Percentiles rank a stretch among this genome's conserved stretches.
phyloP scores from a whole-genome alignment of 2,113 vertebrate genomes.

The Cyphomyrus plagiostoma region DNA sequence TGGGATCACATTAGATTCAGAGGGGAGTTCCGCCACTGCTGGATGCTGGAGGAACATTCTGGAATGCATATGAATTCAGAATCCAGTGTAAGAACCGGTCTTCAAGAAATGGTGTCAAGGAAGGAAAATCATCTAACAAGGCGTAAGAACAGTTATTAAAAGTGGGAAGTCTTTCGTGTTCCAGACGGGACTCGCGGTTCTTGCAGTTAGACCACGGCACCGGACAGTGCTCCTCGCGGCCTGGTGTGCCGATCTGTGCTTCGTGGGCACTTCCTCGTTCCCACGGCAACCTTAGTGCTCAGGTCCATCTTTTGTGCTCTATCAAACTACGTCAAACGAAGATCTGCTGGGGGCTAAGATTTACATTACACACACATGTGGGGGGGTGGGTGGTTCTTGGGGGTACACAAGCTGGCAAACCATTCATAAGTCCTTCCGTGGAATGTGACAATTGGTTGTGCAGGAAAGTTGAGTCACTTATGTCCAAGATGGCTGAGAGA shows the following conservation, averaged over 20 bases:
- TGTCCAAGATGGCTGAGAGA: constrained; percentile 42
- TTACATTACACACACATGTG: neutral
- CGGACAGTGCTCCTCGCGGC: neutral
- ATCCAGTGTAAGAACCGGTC: neutral
- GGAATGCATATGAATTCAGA: constrained; percentile 28
- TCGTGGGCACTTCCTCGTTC: neutral
- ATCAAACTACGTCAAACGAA: neutral
- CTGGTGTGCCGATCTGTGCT: neutral
- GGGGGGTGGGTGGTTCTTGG: constrained; percentile 15
- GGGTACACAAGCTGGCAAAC: constrained; percentile 38
- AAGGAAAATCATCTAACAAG: neutral
- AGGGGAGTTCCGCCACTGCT: neutral
- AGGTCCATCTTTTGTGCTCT: neutral
- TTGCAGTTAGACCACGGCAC: neutral
- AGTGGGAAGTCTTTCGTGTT: neutral
- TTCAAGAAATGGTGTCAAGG: neutral
- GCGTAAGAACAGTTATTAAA: neutral
- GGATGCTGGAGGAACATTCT: constrained; percentile 45
- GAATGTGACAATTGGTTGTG: constrained; percentile 64
- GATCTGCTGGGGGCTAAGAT: neutral
- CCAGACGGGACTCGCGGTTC: neutral
- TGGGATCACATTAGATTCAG: neutral
- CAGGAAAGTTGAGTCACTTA: constrained; percentile 60
- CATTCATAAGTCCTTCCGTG: constrained; percentile 57
- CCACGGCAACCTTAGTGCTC: neutral